Evolutionary conservation across 2,797 vertebrate genomes (phyloP).

Genomic region (Xiphophorus birchmanni): DNA sequence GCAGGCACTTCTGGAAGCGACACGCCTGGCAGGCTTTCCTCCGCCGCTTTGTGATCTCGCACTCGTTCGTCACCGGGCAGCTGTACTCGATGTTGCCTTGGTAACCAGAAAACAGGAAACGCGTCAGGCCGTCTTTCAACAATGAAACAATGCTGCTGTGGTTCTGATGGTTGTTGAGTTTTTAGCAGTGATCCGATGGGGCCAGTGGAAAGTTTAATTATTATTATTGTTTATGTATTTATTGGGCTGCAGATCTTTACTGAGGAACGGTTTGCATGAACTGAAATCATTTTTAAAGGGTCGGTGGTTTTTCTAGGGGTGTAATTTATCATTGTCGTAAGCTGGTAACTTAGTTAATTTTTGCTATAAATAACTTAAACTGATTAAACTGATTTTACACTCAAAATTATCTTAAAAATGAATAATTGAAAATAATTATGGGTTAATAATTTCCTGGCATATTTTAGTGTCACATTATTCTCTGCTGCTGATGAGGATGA

Average conservation of each 20-base stretch:
- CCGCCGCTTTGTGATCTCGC: conserved; percentile 82
- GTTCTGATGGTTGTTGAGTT: neutral
- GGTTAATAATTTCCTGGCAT: neutral
- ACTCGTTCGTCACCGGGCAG: conserved; percentile 79
- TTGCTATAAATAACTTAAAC: neutral
- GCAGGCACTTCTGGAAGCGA: conserved; percentile 83
- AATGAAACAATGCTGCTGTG: neutral
- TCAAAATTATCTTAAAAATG: neutral
- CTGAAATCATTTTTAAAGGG: too few species aligned
- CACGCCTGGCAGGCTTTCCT: conserved; percentile 84
- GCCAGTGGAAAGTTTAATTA: too few species aligned
- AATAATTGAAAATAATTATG: neutral
- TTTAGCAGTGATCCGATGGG: too few species aligned
- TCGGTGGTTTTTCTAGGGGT: too few species aligned
- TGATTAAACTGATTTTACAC: too few species aligned
- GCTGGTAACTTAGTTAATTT: neutral
- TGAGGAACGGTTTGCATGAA: too few species aligned
- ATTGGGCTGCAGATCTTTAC: too few species aligned
- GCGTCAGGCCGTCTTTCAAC: neutral
- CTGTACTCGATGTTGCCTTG: conserved; percentile 84
- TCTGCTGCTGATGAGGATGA: neutral
- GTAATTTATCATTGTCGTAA: neutral
- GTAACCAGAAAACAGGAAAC: conserved; percentile 34
- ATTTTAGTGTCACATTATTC: neutral
- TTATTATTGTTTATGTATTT: too few species aligned